Conservation (phyloP, 1,140 invertebrate genomes). For the Cyphomyrmex costatus region DNA sequence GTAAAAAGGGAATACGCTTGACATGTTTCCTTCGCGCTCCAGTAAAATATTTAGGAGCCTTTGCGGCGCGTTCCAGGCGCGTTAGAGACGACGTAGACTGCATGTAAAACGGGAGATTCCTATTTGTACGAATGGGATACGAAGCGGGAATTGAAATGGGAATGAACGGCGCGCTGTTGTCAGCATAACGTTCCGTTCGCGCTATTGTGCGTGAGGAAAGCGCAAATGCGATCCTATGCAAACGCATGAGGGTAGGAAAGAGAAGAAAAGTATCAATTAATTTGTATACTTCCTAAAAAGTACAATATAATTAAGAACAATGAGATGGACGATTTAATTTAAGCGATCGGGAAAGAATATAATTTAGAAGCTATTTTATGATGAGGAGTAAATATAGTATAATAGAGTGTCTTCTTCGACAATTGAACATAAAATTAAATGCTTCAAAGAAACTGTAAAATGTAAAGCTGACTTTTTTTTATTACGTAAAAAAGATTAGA, state of each 20-base stretch:
- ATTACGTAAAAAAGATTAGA: not conserved
- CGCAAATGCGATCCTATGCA: conserved; percentile 78
- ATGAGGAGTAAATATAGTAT: not conserved
- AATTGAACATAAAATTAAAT: not conserved
- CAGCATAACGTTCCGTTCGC: conserved; percentile 77
- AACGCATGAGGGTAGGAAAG: conserved; percentile 76
- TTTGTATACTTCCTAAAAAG: conserved; percentile 11
- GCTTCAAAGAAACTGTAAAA: not conserved
- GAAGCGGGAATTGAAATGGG: conserved; percentile 56
- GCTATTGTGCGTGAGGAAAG: conserved; percentile 79
- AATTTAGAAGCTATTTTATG: not conserved
- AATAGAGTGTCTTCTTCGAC: not conserved
- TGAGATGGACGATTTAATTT: not conserved
- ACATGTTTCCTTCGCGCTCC: conserved; percentile 11
- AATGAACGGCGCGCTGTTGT: conserved; percentile 76
- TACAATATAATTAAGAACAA: not conserved
- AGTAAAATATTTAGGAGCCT: not conserved
- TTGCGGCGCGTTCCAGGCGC: conserved; percentile 28
- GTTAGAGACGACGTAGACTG: not conserved
- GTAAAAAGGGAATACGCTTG: conserved; percentile 33
- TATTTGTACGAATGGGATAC: conserved; percentile 35
- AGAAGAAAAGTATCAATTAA: conserved; percentile 75
- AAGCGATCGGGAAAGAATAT: not conserved
- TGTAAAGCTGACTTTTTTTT: not conserved
- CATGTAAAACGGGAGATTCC: not conserved